Evolutionary conservation across 2,797 vertebrate species (phyloP), one percentile per base, ranked within the genome.

Genomic region (Lutjanus campechanus): DNA sequence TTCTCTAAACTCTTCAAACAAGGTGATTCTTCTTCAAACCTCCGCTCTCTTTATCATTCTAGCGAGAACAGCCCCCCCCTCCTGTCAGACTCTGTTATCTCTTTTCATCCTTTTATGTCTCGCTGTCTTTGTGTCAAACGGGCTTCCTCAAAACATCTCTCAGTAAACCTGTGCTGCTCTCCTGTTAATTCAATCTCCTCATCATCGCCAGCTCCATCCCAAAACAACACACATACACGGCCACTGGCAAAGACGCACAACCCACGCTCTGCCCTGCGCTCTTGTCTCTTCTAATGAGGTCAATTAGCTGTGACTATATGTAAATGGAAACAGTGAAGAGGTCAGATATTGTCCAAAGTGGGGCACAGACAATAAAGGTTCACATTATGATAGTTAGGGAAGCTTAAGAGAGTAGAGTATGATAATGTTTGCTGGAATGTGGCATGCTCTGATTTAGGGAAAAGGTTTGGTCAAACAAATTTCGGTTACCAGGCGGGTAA

Each of bases 331-430:
- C 47, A 19, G 29, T 29, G 78, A 84, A 74, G 78, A 73, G 87
- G 88, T 76, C 88, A 81, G 63, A 88, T 86, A 85, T 84, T 88
- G 88, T 83, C 79, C 67, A 87, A 91, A 92, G 80, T 88, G 82
- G 91, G 79, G 40, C 82, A 53, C 55, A 79, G 76, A 86, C 84
- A 85, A 90, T 80, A 77, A 84, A 56, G 70, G 54, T 73, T 56
- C n/a, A 43, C 41, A 76, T 82, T 64, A 65, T 69, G 64, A 74
- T 58, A 51, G 49, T 61, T 49, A 11, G 50, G 56, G 19, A 73
- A 22, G 71, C 49, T 67, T 40, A 66, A 40, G 47, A 25, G 55
- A 56, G 46, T 2, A 22, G 43, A 55, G 51, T 16, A 50, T 22
- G 17, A 44, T 50, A 11, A 9, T 54, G 66, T 63, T 49, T 36